phyloP scores from a whole-genome alignment of 2,113 vertebrate species.

The Anthoscopus minutus region DNA sequence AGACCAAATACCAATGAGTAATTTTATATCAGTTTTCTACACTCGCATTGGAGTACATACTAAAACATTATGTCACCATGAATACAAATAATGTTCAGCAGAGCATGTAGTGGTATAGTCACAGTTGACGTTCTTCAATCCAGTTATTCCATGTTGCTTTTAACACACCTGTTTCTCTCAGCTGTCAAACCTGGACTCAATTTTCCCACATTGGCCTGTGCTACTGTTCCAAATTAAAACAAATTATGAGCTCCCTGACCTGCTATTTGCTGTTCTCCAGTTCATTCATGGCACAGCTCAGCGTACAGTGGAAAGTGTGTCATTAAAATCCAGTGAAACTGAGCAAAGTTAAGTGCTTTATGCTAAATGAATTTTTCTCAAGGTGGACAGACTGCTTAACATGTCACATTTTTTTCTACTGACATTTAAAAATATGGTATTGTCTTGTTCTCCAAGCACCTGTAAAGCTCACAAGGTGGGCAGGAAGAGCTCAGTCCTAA shows the following conservation, averaged over 20 bases:
- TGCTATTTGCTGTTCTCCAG: neutral
- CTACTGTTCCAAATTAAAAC: neutral
- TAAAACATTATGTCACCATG: neutral
- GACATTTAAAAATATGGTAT: neutral
- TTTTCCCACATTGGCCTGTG: neutral
- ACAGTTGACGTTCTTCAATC: neutral
- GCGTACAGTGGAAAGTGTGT: rapidly evolving
- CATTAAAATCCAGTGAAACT: neutral
- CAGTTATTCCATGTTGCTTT: neutral
- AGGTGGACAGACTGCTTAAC: neutral
- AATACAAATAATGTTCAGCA: neutral
- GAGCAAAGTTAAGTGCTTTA: neutral
- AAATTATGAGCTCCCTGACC: neutral
- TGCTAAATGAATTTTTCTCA: neutral
- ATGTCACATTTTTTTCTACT: neutral
- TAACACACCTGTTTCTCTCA: neutral
- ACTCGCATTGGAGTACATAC: rapidly evolving
- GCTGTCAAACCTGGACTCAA: neutral
- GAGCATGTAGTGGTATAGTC: neutral
- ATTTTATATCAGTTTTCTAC: neutral
- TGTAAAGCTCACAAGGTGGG: neutral
- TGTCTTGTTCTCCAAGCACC: neutral
- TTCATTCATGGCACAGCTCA: neutral
- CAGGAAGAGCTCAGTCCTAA: neutral
- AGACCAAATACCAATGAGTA: neutral